Conservation (phyloP, 2,888 invertebrate genomes). For the Sclerodermus sp. region DNA sequence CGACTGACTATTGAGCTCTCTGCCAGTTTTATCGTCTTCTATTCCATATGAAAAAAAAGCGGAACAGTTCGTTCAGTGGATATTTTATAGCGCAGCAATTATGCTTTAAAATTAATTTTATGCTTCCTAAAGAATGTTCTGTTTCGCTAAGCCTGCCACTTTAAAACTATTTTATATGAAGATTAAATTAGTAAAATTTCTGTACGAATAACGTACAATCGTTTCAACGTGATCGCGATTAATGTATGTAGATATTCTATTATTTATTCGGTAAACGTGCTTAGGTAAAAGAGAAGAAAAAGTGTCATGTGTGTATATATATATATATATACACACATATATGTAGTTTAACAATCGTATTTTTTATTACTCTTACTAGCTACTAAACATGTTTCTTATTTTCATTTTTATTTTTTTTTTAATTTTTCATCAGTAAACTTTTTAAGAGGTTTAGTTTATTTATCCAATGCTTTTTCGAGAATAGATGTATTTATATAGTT, state of each 20-base stretch:
- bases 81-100: slow-evolving; percentile 10
- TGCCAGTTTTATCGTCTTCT: slow-evolving; percentile 32
- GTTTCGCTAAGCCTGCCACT: slow-evolving; percentile 26
- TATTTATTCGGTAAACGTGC: slow-evolving; percentile 9
- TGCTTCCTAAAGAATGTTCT: slow-evolving; percentile 29
- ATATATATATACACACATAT: no score
- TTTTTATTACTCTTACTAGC: no score
- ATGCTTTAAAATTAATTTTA: slow-evolving; percentile 14
- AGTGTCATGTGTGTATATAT: slow-evolving; percentile 1
- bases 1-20: slow-evolving; percentile 34
- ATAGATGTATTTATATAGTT: no score
- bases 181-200: slow-evolving; percentile 3
- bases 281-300: slow-evolving; percentile 23
- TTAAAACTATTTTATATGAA: slow-evolving; percentile 10
- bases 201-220: slow-evolving; percentile 11
- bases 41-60: slow-evolving; percentile 27
- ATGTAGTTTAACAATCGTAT: no score
- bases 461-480: no score
- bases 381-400: no score
- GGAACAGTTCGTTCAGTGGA: slow-evolving; percentile 21
- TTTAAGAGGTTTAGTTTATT: no score
- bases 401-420: no score
- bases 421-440: no score
- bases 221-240: slow-evolving; percentile 12
- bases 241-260: slow-evolving; percentile 12